Evolutionary conservation across 2,888 invertebrate genomes (phyloP), one percentile per base, ranked within the genome.

Genomic region (Atethmia centrago): DNA sequence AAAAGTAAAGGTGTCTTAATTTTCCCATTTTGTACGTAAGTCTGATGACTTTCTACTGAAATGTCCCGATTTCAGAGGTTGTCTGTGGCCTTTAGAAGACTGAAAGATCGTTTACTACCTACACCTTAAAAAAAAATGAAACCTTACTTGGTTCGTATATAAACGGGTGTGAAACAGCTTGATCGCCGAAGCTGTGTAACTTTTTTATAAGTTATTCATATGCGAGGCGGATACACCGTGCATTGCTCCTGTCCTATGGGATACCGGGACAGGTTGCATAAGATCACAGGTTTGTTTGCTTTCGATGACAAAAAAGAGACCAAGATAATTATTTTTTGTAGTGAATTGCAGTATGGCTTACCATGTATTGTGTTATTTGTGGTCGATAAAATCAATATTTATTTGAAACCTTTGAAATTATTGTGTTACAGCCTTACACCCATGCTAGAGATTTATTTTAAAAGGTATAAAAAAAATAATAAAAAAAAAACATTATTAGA

Each of bases 251-350:
- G 25, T 77, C 75, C 74, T 77, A 56, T 75, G 58, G 65, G 80
- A 69, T 72, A 71, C 40, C 16, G 36, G 47, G 45, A 14, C 84
- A 85, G 86, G 80, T 87, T 81, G 80, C 14, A n/a, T 40, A 59
- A 53, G 28, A 49, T 28, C 28, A 62, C 61, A 45, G 10, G n/a
- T 79, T 68, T 79, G 40, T 28, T 69, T 51, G 1, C 25, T 62
- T 47, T n/a, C 1, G 8, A 7, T n/a, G 25, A 63, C 53, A 53
- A 63, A 74, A 74, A 53, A 16, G 2, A 12, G 14, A 21, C 36
- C 3, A 25, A 16, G 10, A 3, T 12, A 3, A 28, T n/a, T 36
- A 10, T 19, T n/a, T 47, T 28, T 53, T 66, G 5, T 45, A 2
- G 5, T 16, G 3, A 45, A 47, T 7, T 25, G 28, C 8, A 25